Percentiles rank a stretch among this genome's conserved stretches.
phyloP scores from a whole-genome alignment of 1,140 invertebrate species.

The Drosophila trapezifrons region DNA sequence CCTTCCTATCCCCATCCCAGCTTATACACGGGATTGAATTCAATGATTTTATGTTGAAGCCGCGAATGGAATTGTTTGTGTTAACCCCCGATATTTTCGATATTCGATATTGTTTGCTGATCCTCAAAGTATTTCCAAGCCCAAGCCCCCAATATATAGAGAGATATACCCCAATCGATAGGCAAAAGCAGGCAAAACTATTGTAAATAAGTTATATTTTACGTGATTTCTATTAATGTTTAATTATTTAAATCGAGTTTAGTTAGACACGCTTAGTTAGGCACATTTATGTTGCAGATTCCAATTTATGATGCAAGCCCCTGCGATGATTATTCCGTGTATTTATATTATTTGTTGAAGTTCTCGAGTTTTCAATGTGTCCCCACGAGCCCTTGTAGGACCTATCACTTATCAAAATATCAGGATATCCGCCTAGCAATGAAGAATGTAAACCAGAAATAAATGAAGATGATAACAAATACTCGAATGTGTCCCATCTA shows the following conservation, averaged over 20 bases:
- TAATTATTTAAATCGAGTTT: conserved; percentile 58
- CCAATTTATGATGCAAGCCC: conserved; percentile 54
- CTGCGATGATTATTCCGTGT: conserved; percentile 28
- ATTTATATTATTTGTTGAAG: conserved; percentile 29
- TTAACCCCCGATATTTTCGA: conserved; percentile 17
- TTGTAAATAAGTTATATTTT: conserved; percentile 61
- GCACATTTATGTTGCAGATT: conserved; percentile 60
- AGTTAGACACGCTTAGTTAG: conserved; percentile 68
- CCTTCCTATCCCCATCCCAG: neutral
- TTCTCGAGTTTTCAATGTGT: conserved; percentile 30
- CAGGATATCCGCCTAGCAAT: conserved; percentile 47
- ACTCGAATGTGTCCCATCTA: neutral
- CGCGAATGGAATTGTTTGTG: conserved; percentile 27
- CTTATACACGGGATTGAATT: conserved; percentile 16
- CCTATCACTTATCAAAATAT: conserved; percentile 29
- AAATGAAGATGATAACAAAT: conserved; percentile 44
- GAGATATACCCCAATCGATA: conserved; percentile 1
- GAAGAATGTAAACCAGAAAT: conserved; percentile 61
- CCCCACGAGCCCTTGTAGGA: conserved; percentile 18
- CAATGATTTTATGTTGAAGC: conserved; percentile 38
- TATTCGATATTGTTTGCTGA: conserved; percentile 40
- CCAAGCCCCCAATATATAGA: neutral
- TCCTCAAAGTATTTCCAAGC: conserved; percentile 32
- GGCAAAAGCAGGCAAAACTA: conserved; percentile 12
- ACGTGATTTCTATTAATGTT: conserved; percentile 36